Percentiles rank a stretch among this genome's conserved stretches.
phyloP scores from a whole-genome alignment of 2,888 invertebrate species.

The Synanthedon formicaeformis region DNA sequence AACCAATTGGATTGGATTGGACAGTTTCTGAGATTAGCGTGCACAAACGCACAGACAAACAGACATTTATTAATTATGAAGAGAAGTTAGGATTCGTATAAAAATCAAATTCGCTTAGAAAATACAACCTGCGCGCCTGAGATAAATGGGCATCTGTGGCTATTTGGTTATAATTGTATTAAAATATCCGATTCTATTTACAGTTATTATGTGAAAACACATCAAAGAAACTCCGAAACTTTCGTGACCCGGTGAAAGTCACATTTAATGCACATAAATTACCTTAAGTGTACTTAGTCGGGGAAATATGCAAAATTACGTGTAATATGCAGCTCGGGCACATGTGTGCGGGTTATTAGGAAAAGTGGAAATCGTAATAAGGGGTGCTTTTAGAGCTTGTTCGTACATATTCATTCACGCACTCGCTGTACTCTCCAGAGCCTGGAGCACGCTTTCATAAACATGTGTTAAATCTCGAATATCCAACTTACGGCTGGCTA shows the following conservation, averaged over 20 bases:
- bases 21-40: no score
- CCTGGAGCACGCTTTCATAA: neutral
- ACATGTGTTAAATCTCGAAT: neutral
- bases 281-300: conserved; percentile 36
- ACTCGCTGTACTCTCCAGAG: neutral
- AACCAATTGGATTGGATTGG: no score
- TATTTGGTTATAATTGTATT: no score
- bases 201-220: no score
- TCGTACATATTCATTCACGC: conserved; percentile 23
- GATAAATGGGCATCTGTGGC: no score
- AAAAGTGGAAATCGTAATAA: conserved; percentile 43
- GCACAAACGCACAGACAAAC: no score
- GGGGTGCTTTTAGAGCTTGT: conserved; percentile 12
- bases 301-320: conserved; percentile 46
- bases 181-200: no score
- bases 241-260: conserved; percentile 28
- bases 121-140: no score
- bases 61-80: no score
- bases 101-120: no score
- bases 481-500: neutral
- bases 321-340: conserved; percentile 30
- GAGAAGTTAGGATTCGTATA: no score
- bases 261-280: conserved; percentile 52
- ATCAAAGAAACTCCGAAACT: conserved; percentile 1
- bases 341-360: conserved; percentile 37